Evolutionary conservation across 2,888 invertebrate genomes (phyloP).

Genomic region (Pseudanteris insignis): DNA sequence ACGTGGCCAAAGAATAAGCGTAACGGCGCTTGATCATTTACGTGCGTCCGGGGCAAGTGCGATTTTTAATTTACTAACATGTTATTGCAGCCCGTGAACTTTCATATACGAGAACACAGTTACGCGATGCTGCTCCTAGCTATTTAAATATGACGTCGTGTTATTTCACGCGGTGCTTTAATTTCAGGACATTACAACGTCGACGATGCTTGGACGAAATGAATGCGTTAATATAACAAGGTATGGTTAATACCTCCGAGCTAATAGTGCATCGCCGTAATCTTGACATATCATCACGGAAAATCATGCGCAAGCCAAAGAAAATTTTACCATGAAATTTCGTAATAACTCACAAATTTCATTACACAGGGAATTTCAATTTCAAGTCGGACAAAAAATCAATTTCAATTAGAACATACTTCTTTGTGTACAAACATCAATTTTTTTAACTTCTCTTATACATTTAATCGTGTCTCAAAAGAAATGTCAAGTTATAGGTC

Average conservation of each 20-base stretch:
- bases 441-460: constrained; percentile 17
- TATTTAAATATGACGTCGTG: constrained; percentile 15
- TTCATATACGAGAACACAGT: not conserved
- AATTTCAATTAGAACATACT: too few relatives aligned
- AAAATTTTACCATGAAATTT: not conserved
- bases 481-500: too few relatives aligned
- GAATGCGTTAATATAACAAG: constrained; percentile 20
- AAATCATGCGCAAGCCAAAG: not conserved
- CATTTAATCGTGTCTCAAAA: constrained; percentile 26
- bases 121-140: constrained; percentile 3
- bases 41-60: not conserved
- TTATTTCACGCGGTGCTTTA: constrained; percentile 13
- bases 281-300: constrained; percentile 9
- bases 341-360: too few relatives aligned
- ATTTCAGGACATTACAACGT: constrained; percentile 11
- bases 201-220: constrained; percentile 12
- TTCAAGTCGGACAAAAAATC: too few relatives aligned
- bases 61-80: not conserved
- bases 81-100: not conserved
- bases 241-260: constrained; percentile 8
- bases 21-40: not conserved
- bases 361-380: constrained; percentile 13
- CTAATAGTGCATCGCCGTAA: constrained; percentile 12
- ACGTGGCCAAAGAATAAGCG: not conserved
- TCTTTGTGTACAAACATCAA: constrained; percentile 15